Conservation (phyloP, 2,113 vertebrate species). For the Salvelinus sp. region DNA sequence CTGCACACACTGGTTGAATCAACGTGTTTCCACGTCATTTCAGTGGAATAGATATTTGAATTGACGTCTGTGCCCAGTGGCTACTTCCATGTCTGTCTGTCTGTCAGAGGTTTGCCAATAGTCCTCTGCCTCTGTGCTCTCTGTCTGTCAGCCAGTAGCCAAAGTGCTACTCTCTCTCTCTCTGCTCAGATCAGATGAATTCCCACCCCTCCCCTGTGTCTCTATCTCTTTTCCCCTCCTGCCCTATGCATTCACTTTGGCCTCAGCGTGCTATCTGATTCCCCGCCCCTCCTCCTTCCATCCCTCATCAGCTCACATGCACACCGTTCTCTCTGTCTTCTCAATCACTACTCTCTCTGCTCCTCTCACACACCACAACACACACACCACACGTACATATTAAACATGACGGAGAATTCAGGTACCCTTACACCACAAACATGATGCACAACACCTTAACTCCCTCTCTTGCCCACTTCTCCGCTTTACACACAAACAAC, state of each 20-base stretch:
- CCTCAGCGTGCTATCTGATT: constrained; percentile 42
- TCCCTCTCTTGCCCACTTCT: not conserved
- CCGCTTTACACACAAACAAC: not conserved
- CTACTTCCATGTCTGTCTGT: constrained; percentile 18
- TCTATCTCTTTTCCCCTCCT: constrained; percentile 11
- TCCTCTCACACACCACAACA: not conserved
- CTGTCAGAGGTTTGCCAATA: not conserved
- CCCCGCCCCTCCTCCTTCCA: not conserved
- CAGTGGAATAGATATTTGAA: too few species aligned
- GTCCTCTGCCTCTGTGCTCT: constrained; percentile 5
- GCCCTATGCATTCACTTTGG: constrained; percentile 47
- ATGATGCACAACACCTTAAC: not conserved
- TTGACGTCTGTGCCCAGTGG: too few species aligned
- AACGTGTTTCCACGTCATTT: too few species aligned
- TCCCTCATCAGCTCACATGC: not conserved
- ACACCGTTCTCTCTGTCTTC: not conserved
- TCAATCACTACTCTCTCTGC: not conserved
- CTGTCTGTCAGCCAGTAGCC: constrained; percentile 39
- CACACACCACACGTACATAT: not conserved
- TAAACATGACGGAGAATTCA: not conserved
- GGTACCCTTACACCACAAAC: not conserved
- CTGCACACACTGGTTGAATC: too few species aligned
- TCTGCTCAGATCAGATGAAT: constrained; percentile 47
- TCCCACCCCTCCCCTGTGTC: constrained; percentile 23
- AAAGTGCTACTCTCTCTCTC: not conserved